These are phyloP conservation scores for Chrysogorgia sp. DNA, from an alignment of 92 coral and sea anemone genomes.

Conservation along the genomic window DNA sequence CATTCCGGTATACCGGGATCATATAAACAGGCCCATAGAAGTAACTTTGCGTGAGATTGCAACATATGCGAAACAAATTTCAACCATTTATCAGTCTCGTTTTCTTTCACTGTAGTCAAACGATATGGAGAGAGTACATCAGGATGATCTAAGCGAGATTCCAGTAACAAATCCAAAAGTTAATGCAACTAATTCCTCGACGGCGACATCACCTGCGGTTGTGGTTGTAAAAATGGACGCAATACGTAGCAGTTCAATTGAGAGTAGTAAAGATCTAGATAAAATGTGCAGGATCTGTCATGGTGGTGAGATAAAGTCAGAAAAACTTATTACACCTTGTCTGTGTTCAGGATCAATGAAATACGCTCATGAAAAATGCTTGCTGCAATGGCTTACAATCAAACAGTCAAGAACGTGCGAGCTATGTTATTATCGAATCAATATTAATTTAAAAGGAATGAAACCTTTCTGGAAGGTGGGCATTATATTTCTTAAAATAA, in stretches of 20 bases:
- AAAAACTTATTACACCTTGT: constrained; percentile 30
- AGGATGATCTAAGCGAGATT: not conserved
- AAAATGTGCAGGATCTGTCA: constrained; percentile 36
- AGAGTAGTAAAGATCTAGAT: not conserved
- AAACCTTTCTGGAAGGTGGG: constrained; percentile 47
- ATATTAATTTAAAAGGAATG: constrained; percentile 31
- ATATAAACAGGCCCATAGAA: too few relatives aligned
- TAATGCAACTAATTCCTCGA: too few relatives aligned
- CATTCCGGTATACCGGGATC: too few relatives aligned
- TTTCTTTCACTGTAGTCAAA: constrained; percentile 1
- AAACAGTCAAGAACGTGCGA: constrained; percentile 25
- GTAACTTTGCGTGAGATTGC: too few relatives aligned
- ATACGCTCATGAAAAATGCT: constrained; percentile 32
- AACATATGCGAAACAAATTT: too few relatives aligned
- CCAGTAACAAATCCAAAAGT: too few relatives aligned
- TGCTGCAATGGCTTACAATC: constrained; percentile 20
- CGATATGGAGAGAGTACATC: not conserved
- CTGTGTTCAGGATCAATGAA: constrained; percentile 39
- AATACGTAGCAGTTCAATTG: not conserved
- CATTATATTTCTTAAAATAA: too few relatives aligned
- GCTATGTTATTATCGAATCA: constrained; percentile 25
- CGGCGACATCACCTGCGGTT: too few relatives aligned
- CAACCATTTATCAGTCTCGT: not conserved
- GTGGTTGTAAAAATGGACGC: not conserved
- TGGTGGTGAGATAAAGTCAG: constrained; percentile 23